Conservation (phyloP, 2,888 invertebrate species). For the Timema cristinae region DNA sequence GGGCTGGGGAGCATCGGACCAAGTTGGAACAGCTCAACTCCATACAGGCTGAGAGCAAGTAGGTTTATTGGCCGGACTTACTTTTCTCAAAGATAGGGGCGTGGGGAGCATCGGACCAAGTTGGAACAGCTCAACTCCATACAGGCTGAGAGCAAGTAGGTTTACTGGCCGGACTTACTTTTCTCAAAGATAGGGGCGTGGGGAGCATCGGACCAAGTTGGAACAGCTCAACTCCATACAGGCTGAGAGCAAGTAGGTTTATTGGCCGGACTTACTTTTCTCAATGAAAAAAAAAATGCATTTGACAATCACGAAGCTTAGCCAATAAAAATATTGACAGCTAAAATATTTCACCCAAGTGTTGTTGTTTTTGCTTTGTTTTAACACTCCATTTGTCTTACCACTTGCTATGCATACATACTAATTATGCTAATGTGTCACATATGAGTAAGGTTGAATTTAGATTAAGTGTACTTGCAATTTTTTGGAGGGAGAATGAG, state of each 20-base stretch:
- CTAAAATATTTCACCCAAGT: too few relatives aligned
- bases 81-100: too few relatives aligned
- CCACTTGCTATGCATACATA: too few relatives aligned
- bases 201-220: constrained; percentile 82
- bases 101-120: constrained; percentile 75
- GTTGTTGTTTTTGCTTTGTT: too few relatives aligned
- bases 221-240: constrained; percentile 85
- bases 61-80: constrained; percentile 26
- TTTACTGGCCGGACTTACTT: neutral
- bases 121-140: constrained; percentile 86
- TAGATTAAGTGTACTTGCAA: too few relatives aligned
- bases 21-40: constrained; percentile 88
- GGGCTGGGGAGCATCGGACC: constrained; percentile 67
- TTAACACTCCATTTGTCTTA: too few relatives aligned
- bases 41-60: constrained; percentile 64
- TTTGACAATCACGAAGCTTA: too few relatives aligned
- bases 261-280: too few relatives aligned
- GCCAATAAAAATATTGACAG: too few relatives aligned
- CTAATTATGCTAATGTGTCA: too few relatives aligned
- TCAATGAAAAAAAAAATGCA: constrained; percentile 37
- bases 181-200: constrained; percentile 65
- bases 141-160: constrained; percentile 59
- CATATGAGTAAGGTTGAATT: too few relatives aligned
- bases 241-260: constrained; percentile 53
- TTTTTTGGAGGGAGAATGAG: too few relatives aligned